phyloP scores from a whole-genome alignment of 2,113 vertebrate genomes.

The Theropithecus gelada region DNA sequence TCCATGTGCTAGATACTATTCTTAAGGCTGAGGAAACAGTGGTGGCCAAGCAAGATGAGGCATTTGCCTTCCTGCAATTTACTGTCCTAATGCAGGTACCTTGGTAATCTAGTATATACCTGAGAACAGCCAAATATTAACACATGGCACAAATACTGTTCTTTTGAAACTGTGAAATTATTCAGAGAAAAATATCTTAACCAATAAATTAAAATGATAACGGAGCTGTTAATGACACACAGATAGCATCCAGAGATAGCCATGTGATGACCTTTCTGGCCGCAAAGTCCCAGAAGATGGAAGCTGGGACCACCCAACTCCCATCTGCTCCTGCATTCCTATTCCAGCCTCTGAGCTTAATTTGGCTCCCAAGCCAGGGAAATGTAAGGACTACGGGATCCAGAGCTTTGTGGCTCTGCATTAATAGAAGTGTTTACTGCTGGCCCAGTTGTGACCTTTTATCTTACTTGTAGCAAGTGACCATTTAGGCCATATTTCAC shows the following conservation, averaged over 20 bases:
- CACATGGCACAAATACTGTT: neutral
- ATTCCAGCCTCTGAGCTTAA: neutral
- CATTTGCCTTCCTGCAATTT: neutral
- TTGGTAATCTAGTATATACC: neutral
- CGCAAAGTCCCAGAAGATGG: neutral
- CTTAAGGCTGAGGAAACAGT: neutral
- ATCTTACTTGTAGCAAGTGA: neutral
- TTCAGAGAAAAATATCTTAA: neutral
- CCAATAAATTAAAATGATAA: neutral
- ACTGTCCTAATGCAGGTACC: neutral
- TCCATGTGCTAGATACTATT: neutral
- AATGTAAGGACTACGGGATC: neutral
- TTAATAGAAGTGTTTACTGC: neutral
- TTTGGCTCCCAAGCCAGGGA: neutral
- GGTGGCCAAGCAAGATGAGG: neutral
- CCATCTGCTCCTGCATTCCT: neutral
- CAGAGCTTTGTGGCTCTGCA: neutral
- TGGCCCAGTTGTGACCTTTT: neutral
- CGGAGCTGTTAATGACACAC: neutral
- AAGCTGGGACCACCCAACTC: neutral
- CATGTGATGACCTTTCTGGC: neutral
- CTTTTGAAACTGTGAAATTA: neutral
- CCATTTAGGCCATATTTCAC: neutral
- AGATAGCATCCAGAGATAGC: neutral
- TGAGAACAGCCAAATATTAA: neutral